phyloP scores from a whole-genome alignment of 2,113 vertebrate genomes.

The Coryphaenoides rupestris region DNA sequence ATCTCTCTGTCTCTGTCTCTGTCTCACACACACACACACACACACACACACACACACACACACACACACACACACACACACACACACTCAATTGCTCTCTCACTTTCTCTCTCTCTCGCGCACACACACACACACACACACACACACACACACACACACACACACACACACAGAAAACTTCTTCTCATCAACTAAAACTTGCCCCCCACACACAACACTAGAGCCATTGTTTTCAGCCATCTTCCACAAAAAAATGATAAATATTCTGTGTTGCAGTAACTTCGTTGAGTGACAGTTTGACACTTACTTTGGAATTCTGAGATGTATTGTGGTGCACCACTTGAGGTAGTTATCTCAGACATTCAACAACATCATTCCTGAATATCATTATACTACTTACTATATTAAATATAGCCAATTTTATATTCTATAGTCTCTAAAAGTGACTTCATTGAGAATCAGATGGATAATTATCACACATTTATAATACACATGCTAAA shows the following conservation, averaged over 20 bases:
- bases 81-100: background rate
- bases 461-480: background rate
- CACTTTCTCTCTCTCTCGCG: no score
- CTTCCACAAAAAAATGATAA: no score
- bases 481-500: background rate
- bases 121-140: slow-evolving; percentile 13
- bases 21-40: no score
- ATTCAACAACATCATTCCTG: no score
- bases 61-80: background rate
- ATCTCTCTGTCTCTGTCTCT: no score
- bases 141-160: no score
- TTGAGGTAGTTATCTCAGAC: slow-evolving; percentile 5
- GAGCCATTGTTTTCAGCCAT: slow-evolving; percentile 23
- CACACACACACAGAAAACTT: no score
- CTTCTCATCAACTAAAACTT: no score
- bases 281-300: background rate
- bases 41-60: background rate
- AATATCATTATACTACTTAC: background rate
- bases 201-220: slow-evolving; percentile 37
- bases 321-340: background rate
- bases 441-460: background rate
- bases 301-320: slow-evolving; percentile 3
- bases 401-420: background rate
- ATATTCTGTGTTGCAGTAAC: slow-evolving; percentile 29
- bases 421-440: background rate